Conservation (phyloP, 2,113 vertebrate species). For the Illadopsis cleaveri region DNA sequence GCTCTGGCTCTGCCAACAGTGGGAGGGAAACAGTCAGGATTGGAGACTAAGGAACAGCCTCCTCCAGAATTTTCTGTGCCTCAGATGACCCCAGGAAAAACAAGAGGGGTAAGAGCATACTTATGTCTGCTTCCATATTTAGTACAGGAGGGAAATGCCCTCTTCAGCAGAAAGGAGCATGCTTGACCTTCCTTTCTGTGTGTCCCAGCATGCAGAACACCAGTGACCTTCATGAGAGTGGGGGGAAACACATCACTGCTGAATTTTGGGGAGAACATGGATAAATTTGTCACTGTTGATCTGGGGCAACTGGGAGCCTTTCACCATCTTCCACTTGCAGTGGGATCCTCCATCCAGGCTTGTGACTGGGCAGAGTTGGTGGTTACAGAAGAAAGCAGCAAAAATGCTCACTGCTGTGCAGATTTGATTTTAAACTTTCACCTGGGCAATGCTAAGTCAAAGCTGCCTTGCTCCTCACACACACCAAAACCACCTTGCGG, state of each 20-base stretch:
- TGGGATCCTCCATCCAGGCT: neutral
- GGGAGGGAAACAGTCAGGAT: neutral
- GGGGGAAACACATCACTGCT: neutral
- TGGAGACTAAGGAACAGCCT: neutral
- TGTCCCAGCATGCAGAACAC: neutral
- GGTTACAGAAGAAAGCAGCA: neutral
- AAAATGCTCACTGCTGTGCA: neutral
- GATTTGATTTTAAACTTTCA: neutral
- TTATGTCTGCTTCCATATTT: neutral
- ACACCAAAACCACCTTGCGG: neutral
- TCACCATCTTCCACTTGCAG: neutral
- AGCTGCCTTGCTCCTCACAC: neutral
- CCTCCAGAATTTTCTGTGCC: neutral
- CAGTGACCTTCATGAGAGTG: neutral
- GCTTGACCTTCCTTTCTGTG: neutral
- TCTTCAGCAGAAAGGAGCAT: neutral
- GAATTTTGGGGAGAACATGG: neutral
- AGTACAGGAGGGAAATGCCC: neutral
- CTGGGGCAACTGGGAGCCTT: rapidly evolving
- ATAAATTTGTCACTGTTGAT: neutral
- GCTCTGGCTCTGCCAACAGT: neutral
- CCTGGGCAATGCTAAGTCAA: rapidly evolving
- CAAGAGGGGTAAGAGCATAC: neutral
- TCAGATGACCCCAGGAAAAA: neutral
- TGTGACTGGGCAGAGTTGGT: neutral